Percentiles rank a stretch among this genome's conserved stretches.
phyloP scores from a whole-genome alignment of 2,797 vertebrate species.

The Ataeniobius toweri region DNA sequence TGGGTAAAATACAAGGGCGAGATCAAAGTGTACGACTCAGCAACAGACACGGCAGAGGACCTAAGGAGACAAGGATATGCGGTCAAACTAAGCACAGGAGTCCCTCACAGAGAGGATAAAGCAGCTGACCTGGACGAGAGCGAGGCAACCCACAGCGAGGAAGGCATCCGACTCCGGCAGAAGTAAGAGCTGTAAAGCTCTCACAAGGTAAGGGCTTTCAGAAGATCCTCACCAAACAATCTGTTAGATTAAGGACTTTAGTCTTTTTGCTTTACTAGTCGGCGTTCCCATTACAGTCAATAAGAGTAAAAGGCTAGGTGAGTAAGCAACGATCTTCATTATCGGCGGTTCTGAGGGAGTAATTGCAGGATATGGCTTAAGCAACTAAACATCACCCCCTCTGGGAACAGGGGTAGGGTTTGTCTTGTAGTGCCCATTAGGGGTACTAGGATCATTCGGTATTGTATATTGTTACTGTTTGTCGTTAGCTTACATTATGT shows the following conservation, averaged over 20 bases:
- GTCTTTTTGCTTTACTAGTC: no score
- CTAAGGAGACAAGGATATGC: not conserved
- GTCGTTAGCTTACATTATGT: no score
- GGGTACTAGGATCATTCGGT: no score
- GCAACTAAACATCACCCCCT: no score
- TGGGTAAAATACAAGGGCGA: not conserved
- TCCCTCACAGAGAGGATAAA: not conserved
- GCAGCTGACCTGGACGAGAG: not conserved
- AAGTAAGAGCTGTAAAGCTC: not conserved
- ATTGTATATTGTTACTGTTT: not conserved
- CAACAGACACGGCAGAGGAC: not conserved
- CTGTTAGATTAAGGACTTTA: no score
- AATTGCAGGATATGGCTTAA: no score
- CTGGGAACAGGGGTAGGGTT: no score
- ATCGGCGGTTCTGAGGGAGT: no score
- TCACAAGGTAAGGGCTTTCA: constrained; percentile 6
- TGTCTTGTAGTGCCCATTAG: no score
- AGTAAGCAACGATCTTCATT: no score
- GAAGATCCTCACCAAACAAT: not conserved
- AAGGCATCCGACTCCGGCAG: not conserved
- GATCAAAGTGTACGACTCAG: not conserved
- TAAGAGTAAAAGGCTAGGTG: no score
- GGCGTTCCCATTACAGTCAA: not conserved
- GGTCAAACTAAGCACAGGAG: not conserved
- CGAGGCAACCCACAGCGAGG: not conserved